phyloP scores from a whole-genome alignment of 2,113 vertebrate genomes.

The Mandrillus leucophaeus region DNA sequence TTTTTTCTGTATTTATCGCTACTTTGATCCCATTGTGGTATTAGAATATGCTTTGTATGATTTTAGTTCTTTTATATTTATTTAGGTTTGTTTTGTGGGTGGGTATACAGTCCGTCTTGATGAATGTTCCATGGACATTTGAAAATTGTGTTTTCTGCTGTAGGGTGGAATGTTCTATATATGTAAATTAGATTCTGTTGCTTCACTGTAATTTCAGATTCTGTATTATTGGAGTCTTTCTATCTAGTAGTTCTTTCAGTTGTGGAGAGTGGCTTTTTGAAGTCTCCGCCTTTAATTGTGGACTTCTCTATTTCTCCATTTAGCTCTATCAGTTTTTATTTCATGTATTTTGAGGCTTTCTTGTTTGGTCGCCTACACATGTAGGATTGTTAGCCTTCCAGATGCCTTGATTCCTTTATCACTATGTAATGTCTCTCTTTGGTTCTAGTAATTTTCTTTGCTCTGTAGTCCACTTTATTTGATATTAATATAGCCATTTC shows the following conservation, averaged over 20 bases:
- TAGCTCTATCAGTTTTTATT: neutral
- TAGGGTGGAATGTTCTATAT: neutral
- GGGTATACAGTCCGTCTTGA: neutral
- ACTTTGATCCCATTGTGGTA: neutral
- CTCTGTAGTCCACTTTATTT: neutral
- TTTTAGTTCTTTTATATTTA: constrained; percentile 14
- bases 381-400: neutral
- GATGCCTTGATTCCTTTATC: neutral
- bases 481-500: neutral
- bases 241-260: neutral
- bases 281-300: neutral
- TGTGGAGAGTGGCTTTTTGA: neutral
- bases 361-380: neutral
- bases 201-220: constrained; percentile 46
- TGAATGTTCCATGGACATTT: neutral
- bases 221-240: neutral
- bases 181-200: neutral
- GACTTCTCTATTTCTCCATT: neutral
- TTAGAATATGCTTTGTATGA: neutral
- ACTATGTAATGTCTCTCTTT: neutral
- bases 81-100: neutral
- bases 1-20: neutral
- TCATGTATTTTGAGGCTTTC: neutral
- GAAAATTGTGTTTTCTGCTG: constrained; percentile 18
- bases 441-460: neutral